A percentile compares a stretch with the other conserved stretches of the same genome.
Evolutionary conservation across 1,140 invertebrate species (phyloP).

Genomic region (Goniozus legneri): DNA sequence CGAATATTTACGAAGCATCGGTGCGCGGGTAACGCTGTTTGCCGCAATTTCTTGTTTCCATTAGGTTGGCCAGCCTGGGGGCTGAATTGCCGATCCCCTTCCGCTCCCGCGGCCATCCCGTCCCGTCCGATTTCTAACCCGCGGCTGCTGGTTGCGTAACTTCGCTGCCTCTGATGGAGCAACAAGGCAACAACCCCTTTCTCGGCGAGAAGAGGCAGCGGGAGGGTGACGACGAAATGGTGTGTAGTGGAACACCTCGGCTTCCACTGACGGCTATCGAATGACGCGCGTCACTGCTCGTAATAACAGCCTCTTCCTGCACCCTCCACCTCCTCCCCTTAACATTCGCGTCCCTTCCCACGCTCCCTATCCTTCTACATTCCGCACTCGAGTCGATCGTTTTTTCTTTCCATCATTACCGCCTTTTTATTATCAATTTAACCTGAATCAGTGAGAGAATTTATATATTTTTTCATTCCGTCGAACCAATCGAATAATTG

Average conservation of each 20-base stretch:
- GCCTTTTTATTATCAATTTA: too few relatives aligned
- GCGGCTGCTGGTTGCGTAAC: conserved; percentile 37
- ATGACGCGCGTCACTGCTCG: conserved; percentile 51
- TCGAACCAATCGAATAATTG: too few relatives aligned
- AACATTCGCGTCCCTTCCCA: too few relatives aligned
- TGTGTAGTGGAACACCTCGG: conserved; percentile 30
- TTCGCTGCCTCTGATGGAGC: conserved; percentile 28
- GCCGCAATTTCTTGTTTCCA: conserved; percentile 57
- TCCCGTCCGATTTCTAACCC: neutral
- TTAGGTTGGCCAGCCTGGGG: conserved; percentile 53
- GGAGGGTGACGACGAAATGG: conserved; percentile 9
- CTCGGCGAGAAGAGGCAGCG: neutral
- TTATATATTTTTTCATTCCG: too few relatives aligned
- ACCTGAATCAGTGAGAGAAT: too few relatives aligned
- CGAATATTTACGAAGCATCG: conserved; percentile 51
- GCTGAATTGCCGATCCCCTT: conserved; percentile 32
- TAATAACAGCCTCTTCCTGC: conserved; percentile 49
- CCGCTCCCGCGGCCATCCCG: conserved; percentile 10
- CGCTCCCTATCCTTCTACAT: neutral
- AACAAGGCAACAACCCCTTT: neutral
- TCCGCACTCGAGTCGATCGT: too few relatives aligned
- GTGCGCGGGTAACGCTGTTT: conserved; percentile 52
- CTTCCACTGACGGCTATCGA: conserved; percentile 48
- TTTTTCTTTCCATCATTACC: too few relatives aligned
- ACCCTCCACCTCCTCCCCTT: conserved; percentile 38